Base-by-base conservation (phyloP, 2,113 vertebrate species). In the Antigone vipio region DNA sequence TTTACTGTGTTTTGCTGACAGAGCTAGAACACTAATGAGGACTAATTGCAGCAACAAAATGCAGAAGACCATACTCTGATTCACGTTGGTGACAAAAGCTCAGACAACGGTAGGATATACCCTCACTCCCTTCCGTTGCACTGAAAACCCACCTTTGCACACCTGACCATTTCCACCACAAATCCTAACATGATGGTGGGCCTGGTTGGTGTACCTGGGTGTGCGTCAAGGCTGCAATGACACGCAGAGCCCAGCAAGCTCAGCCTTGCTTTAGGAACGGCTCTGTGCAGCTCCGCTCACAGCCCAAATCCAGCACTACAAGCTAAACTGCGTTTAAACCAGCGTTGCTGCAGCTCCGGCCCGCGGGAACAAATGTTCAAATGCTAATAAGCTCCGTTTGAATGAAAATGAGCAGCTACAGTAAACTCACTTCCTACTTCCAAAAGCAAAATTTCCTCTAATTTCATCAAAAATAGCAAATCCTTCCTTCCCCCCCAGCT, bases 401-500 rank as follows among this genome's bases (percentile, higher is more conserved):
- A 95, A 67, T 34, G 19, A 82, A 82, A 95, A 75, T 5, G 20
- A 91, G 20, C 35, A 34, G 63, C 83, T 92, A 77, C 10, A 77
- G n/a, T 63, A 63, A 91, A 77, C 49, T 74, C 0, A 0, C 40
- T 78, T 91, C 73, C 69, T 45, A 58, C 63, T 88, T 94, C 50
- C 55, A 84, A 92, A 84, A 88, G 71, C n/a, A 96, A 92, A 82
- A 60, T 89, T 81, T 83, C 74, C 84, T 95, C 86, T 75, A 45
- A 81, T 92, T 95, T 92, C 19, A 66, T 88, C 85, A 85, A 44
- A 88, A 93, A 58, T 18, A 76, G 53, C 78, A 93, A 96, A 79
- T 60, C 32, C 69, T 91, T 60, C 32, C 69, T 91, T 63, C 2
- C 20, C n/a, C n/a, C 26, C 79, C 24, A 64, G 50, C 80, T 49